A percentile compares a stretch with the other conserved stretches of the same genome.
phyloP scores from a whole-genome alignment of 2,888 invertebrate species.

The Liodrosophila aerea region DNA sequence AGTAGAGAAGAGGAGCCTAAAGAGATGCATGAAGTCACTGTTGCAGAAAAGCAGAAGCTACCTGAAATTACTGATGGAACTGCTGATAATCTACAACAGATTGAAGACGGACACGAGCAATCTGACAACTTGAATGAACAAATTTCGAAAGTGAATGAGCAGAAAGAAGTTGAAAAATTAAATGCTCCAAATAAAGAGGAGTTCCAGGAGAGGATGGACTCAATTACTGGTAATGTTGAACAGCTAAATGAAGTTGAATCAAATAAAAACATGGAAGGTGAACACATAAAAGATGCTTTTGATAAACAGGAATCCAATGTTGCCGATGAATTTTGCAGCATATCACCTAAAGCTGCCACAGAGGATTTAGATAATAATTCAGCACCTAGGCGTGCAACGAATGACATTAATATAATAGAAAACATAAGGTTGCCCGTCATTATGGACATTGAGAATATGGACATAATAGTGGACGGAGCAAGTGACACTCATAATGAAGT shows the following conservation, averaged over 20 bases:
- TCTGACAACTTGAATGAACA: background rate
- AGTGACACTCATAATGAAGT: background rate
- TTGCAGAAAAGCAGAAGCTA: no score
- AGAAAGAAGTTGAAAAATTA: background rate
- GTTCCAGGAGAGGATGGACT: no score
- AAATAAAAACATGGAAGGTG: no score
- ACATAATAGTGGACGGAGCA: constrained; percentile 37
- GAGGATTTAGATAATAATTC: background rate
- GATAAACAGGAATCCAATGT: no score
- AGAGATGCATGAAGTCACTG: no score
- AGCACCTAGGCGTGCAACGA: background rate
- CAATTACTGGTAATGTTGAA: no score
- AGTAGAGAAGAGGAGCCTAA: no score
- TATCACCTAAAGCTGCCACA: background rate
- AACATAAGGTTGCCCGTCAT: constrained; percentile 57
- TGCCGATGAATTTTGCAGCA: no score
- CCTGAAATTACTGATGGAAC: background rate
- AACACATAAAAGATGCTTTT: no score
- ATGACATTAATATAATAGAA: constrained; percentile 60
- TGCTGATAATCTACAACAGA: background rate
- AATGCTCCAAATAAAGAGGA: no score
- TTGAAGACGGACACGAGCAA: background rate
- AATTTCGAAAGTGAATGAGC: background rate
- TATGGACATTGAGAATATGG: constrained; percentile 52
- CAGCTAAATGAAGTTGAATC: no score